phyloP scores from a whole-genome alignment of 2,888 invertebrate species.

The Leptopilina myrica region DNA sequence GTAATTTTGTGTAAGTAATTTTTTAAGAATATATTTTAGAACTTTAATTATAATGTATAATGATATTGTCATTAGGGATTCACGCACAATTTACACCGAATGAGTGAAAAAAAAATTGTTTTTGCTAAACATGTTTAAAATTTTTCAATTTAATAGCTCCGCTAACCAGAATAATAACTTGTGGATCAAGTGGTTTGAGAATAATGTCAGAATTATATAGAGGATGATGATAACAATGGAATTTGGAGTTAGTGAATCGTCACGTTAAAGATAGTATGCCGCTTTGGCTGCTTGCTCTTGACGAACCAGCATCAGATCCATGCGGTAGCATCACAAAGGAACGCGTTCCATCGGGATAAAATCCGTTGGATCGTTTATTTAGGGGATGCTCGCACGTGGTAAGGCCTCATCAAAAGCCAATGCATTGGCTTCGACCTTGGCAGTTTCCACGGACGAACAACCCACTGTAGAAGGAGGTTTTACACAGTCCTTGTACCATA shows the following conservation, averaged over 20 bases:
- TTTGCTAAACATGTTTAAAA: neutral
- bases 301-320: slow-evolving; percentile 68
- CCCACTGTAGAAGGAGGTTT: slow-evolving; percentile 49
- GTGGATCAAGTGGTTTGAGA: neutral
- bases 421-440: slow-evolving; percentile 55
- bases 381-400: slow-evolving; percentile 67
- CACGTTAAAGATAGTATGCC: slow-evolving; percentile 55
- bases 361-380: slow-evolving; percentile 51
- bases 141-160: neutral
- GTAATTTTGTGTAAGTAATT: no score
- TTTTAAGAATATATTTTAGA: no score
- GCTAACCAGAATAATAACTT: neutral
- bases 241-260: neutral
- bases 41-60: no score
- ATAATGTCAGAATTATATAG: neutral
- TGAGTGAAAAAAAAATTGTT: no score
- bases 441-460: slow-evolving; percentile 56
- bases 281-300: slow-evolving; percentile 66
- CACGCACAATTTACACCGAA: no score
- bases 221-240: neutral
- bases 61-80: no score
- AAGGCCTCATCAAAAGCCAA: slow-evolving; percentile 60
- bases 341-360: slow-evolving; percentile 59
- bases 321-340: slow-evolving; percentile 58
- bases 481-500: slow-evolving; percentile 51